Percentiles rank a stretch among this genome's conserved stretches.
These are phyloP conservation scores for Xanthia togata DNA, from an alignment of 2,888 invertebrate species.

Conservation along the genomic window DNA sequence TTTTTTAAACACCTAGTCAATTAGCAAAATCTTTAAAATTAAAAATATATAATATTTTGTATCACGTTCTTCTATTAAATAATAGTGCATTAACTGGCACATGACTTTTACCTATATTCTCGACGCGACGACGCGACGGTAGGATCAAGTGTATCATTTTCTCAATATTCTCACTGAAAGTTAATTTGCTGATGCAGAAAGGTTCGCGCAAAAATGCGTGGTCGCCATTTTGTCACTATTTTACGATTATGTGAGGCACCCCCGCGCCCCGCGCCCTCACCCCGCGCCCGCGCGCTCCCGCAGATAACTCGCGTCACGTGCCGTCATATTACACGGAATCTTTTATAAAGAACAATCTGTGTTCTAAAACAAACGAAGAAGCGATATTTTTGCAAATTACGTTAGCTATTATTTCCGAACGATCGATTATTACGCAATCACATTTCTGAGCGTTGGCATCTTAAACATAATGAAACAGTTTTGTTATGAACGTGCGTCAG, in stretches of 20 bases:
- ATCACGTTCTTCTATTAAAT: no score
- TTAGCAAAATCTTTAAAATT: no score
- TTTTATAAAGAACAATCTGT: background rate
- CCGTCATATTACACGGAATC: background rate
- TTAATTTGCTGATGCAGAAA: conserved; percentile 54
- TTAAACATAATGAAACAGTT: background rate
- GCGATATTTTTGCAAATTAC: background rate
- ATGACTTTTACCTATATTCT: background rate
- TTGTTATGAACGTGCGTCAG: background rate
- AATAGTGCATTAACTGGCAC: background rate
- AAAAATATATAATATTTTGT: no score
- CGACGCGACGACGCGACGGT: background rate
- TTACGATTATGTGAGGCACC: conserved; percentile 33
- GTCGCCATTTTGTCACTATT: conserved; percentile 35
- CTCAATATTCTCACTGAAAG: conserved; percentile 35
- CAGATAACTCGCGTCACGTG: conserved; percentile 1
- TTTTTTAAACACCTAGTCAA: no score
- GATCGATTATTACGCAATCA: background rate
- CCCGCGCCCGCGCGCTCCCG: background rate
- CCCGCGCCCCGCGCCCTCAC: no score
- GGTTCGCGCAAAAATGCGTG: conserved; percentile 40
- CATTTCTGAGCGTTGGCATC: background rate
- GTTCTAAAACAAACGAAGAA: background rate
- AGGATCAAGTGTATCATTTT: conserved; percentile 16
- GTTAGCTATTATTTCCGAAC: background rate